Percentiles rank a stretch among this genome's conserved stretches.
phyloP scores from a whole-genome alignment of 1,140 invertebrate species.

The Patella vulgata region DNA sequence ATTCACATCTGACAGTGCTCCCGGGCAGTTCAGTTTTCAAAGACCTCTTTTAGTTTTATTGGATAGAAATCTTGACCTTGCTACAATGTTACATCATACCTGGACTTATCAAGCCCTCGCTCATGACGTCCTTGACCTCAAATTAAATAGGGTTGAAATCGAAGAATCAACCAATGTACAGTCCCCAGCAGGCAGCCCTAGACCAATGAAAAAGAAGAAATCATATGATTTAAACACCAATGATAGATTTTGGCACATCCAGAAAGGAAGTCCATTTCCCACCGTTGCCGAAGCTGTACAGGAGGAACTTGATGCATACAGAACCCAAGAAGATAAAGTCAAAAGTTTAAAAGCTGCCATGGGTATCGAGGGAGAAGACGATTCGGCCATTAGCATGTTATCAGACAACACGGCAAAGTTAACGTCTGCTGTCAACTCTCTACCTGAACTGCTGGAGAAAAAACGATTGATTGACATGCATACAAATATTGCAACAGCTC shows the following conservation, averaged over 20 bases:
- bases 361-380: constrained; percentile 72
- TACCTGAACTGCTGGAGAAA: constrained; percentile 96
- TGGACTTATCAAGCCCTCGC: constrained; percentile 97
- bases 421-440: constrained; percentile 90
- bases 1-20: constrained; percentile 85
- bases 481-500: constrained; percentile 94
- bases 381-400: constrained; percentile 76
- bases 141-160: constrained; percentile 87
- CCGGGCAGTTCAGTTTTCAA: constrained; percentile 87
- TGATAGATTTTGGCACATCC: constrained; percentile 91
- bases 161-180: constrained; percentile 74
- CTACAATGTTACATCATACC: constrained; percentile 97
- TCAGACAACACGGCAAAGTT: constrained; percentile 94
- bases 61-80: constrained; percentile 96
- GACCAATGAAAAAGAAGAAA: constrained; percentile 74
- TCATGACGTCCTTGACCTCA: constrained; percentile 93
- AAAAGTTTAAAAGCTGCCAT: constrained; percentile 93
- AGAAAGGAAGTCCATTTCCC: constrained; percentile 96
- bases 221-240: constrained; percentile 90
- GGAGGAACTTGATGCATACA: constrained; percentile 95
- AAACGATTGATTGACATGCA: constrained; percentile 99
- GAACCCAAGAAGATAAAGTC: constrained; percentile 94
- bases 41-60: constrained; percentile 91
- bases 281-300: constrained; percentile 98
- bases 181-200: constrained; percentile 43